These are phyloP conservation scores for Drosophila cardini DNA, from an alignment of 1,140 invertebrate genomes.

Conservation along the genomic window DNA sequence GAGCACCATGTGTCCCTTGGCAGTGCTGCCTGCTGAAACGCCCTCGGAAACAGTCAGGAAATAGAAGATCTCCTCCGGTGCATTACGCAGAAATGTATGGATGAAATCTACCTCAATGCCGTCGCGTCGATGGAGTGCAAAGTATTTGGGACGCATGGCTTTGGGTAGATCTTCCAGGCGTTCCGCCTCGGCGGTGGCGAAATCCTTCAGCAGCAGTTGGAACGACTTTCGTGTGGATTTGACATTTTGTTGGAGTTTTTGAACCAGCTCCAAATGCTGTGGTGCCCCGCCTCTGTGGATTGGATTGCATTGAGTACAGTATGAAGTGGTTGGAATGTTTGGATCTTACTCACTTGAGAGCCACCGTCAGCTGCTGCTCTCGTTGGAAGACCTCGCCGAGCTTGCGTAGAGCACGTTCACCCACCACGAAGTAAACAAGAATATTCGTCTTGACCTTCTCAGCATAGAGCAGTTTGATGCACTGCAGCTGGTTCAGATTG, in stretches of 20 bases:
- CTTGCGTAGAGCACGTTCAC: conserved; percentile 88
- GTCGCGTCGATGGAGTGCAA: conserved; percentile 88
- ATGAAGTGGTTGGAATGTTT: not conserved
- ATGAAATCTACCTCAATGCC: conserved; percentile 90
- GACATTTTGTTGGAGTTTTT: conserved; percentile 89
- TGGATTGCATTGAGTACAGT: conserved; percentile 17
- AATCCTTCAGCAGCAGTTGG: conserved; percentile 87
- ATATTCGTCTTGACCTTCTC: conserved; percentile 90
- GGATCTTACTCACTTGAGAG: conserved; percentile 85
- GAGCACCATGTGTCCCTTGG: conserved; percentile 88
- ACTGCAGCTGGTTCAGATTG: conserved; percentile 91
- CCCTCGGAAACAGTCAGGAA: conserved; percentile 90
- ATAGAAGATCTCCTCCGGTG: conserved; percentile 87
- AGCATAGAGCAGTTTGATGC: conserved; percentile 89
- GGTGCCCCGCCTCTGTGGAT: conserved; percentile 87
- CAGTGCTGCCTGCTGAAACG: conserved; percentile 73
- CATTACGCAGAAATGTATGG: conserved; percentile 87
- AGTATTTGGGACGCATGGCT: conserved; percentile 86
- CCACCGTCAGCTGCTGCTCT: conserved; percentile 88
- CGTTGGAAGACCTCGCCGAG: conserved; percentile 87
- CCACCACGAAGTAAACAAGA: conserved; percentile 89
- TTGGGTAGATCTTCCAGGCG: conserved; percentile 86
- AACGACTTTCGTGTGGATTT: conserved; percentile 88
- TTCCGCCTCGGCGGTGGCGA: conserved; percentile 88
- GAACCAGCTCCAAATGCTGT: conserved; percentile 89